Base-by-base conservation (phyloP, 2,797 vertebrate species). In the Hypotaenidia okinawae region DNA sequence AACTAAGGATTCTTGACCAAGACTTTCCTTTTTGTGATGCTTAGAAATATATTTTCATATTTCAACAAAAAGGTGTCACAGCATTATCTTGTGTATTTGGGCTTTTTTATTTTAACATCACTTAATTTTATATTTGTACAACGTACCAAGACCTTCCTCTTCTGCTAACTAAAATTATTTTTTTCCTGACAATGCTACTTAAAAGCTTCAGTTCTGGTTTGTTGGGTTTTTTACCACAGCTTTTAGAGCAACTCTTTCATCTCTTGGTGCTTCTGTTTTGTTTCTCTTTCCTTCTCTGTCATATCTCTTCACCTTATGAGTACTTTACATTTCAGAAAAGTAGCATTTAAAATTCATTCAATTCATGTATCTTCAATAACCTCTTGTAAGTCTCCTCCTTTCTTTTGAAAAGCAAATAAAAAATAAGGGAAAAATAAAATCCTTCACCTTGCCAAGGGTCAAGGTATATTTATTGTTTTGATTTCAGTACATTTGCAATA, bases 141-240 rank as follows among this genome's bases (percentile, higher is more conserved):
- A 72, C 11, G 54, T 30, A 64, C 9, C 4, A 45, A 84, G 11
- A 25, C 15, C 33, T 86, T 61, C 22, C 3, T 78, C 8, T 72
- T 75, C 28, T 73, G 16, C 6, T 83, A 2, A n/a, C 14, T 1
- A 77, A 63, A 63, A 47, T 23, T 39, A 16, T 4, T 1, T 32
- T 49, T 72, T 72, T 84, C 66, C 32, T 52, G 11, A 21, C 4
- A 87, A 28, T 32, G 3, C 0, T 74, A n/a, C 6, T 59, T 55
- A 43, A 39, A 24, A 78, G 11, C 3, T 49, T 58, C 23, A 49
- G 30, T 33, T 55, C 69, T 37, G 1, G 1, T 39, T 84, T 67
- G 2, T 13, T 62, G 0, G 8, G 4, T 8, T 52, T 10, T 9
- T 9, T 3, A 17, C 28, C 23, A 12, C 16, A 47, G 33, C 2